Evolutionary conservation across 2,888 invertebrate genomes (phyloP).

Genomic region (Meiosimyza decipiens): DNA sequence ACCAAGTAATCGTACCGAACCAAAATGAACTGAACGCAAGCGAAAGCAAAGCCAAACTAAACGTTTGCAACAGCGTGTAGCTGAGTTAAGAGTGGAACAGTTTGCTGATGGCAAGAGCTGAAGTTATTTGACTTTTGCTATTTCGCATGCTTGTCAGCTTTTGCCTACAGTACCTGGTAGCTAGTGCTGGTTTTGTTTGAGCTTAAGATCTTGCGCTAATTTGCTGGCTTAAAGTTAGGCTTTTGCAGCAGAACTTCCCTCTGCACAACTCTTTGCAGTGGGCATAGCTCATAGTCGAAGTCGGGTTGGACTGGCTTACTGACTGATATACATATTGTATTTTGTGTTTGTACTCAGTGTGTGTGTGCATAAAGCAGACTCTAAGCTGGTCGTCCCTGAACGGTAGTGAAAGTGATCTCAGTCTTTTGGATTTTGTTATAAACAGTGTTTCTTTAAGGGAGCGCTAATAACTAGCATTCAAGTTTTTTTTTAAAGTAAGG

Average conservation of each 20-base stretch:
- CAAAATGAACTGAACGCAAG: conserved; percentile 51
- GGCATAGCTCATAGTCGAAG: background rate
- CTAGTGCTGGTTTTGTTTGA: background rate
- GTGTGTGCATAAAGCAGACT: background rate
- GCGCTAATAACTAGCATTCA: no score
- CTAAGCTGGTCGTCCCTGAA: conserved; percentile 39
- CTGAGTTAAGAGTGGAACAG: conserved; percentile 31
- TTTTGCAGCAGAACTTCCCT: background rate
- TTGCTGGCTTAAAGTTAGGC: background rate
- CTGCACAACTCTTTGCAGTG: background rate
- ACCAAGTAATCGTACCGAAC: conserved; percentile 11
- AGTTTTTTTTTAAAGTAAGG: no score
- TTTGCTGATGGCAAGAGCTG: background rate
- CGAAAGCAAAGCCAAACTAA: conserved; percentile 55
- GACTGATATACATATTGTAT: background rate
- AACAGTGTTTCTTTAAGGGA: no score
- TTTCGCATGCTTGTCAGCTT: conserved; percentile 5
- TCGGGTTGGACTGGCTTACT: conserved; percentile 13
- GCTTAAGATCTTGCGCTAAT: background rate
- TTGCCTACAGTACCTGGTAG: no score
- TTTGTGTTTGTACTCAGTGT: no score
- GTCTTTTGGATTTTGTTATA: background rate
- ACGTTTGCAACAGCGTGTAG: conserved; percentile 36
- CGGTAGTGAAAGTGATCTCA: conserved; percentile 40
- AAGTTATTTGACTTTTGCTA: conserved; percentile 10